These are phyloP conservation scores for Carduelis carduelis DNA, from an alignment of 2,797 vertebrate genomes.

Conservation along the genomic window DNA sequence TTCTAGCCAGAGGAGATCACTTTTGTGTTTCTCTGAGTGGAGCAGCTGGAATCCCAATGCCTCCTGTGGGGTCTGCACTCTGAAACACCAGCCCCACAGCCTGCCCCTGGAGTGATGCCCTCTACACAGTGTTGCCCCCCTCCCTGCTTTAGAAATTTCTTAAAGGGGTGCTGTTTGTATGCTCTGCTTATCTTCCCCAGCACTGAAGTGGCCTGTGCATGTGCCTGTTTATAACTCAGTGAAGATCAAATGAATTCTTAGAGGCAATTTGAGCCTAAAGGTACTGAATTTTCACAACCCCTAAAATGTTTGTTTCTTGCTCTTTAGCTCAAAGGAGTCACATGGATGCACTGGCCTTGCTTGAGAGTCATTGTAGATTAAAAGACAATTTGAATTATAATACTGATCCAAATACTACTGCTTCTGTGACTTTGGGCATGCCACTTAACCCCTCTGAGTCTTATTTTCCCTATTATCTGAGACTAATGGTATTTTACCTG, in stretches of 20 bases:
- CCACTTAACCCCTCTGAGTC: constrained; percentile 33
- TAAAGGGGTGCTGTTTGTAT: neutral
- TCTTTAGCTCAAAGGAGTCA: neutral
- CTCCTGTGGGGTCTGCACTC: neutral
- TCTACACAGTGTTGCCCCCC: neutral
- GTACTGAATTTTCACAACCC: neutral
- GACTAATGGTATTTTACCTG: constrained; percentile 62
- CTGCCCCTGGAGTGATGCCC: neutral
- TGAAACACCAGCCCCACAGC: neutral
- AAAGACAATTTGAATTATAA: constrained; percentile 1
- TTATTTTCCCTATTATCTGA: constrained; percentile 56
- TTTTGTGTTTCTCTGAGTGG: neutral
- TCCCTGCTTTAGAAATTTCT: neutral
- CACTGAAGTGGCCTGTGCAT: neutral
- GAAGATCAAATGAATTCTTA: neutral
- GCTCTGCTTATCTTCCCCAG: neutral
- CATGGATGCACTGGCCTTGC: neutral
- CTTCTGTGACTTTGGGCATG: constrained; percentile 19
- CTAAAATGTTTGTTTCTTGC: neutral
- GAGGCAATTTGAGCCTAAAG: neutral
- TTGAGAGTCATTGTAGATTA: neutral
- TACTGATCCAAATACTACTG: neutral
- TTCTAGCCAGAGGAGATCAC: neutral
- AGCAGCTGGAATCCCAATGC: neutral
- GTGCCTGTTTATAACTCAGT: neutral